A percentile compares a stretch with the other conserved stretches of the same genome.
Evolutionary conservation across 2,113 vertebrate genomes (phyloP).

Genomic region (Acanthochromis polyacanthus): DNA sequence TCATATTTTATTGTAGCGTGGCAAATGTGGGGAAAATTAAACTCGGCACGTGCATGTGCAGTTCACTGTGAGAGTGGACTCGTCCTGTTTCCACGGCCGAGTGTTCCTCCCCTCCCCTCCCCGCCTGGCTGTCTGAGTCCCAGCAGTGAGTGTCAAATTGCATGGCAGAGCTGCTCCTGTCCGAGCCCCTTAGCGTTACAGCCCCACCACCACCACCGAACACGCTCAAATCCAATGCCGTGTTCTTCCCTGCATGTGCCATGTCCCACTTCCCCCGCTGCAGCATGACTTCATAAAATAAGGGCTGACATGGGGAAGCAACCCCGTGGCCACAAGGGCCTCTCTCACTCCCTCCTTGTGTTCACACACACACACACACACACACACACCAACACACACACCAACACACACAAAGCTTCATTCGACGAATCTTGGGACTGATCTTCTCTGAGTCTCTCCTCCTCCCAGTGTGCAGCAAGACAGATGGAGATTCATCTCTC

Average conservation of each 20-base stretch:
- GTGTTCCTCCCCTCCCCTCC: slow-evolving; percentile 33
- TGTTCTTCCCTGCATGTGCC: slow-evolving; percentile 62
- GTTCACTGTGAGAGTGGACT: background rate
- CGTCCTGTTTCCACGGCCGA: background rate
- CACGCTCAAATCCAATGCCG: slow-evolving; percentile 45
- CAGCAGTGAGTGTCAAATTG: slow-evolving; percentile 57
- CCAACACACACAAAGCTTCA: background rate
- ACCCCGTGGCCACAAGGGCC: slow-evolving; percentile 56
- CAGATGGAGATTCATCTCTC: slow-evolving; percentile 81
- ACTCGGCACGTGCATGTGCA: background rate
- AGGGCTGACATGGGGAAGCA: slow-evolving; percentile 58
- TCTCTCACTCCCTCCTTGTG: background rate
- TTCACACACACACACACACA: background rate
- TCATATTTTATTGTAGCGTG: background rate
- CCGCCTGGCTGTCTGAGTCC: slow-evolving; percentile 44
- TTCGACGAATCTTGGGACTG: slow-evolving; percentile 44
- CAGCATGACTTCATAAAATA: slow-evolving; percentile 66
- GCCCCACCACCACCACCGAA: slow-evolving; percentile 17
- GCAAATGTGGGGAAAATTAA: background rate
- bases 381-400: slow-evolving; percentile 1
- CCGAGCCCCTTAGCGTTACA: slow-evolving; percentile 59
- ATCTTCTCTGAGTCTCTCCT: slow-evolving; percentile 61
- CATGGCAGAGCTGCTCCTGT: slow-evolving; percentile 64
- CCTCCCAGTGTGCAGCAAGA: slow-evolving; percentile 72
- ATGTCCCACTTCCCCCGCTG: slow-evolving; percentile 59